Conservation (phyloP, 37 sponge, comb jelly and placozoan species). For the Crambe crambe region DNA sequence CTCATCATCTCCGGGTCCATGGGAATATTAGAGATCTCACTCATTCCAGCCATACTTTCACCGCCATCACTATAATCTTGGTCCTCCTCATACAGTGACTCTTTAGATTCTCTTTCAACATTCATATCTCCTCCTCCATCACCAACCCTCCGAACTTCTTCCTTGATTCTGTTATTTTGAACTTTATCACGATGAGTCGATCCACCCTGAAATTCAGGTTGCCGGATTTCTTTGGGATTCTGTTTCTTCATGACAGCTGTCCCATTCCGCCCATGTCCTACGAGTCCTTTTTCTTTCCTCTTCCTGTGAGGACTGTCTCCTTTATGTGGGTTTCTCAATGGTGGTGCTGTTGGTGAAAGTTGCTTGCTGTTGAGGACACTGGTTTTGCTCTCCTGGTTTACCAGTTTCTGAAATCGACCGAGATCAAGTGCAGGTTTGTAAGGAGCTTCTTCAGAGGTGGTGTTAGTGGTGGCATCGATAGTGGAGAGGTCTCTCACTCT, state of each 20-base stretch:
- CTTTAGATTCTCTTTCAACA: not conserved
- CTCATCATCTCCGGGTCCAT: not conserved
- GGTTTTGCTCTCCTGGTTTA: conserved; percentile 22
- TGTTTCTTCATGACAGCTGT: too few relatives aligned
- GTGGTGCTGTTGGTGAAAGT: too few relatives aligned
- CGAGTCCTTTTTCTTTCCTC: not conserved
- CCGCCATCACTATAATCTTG: too few relatives aligned
- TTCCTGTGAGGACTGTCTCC: not conserved
- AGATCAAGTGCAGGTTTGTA: conserved; percentile 40
- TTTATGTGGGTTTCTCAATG: not conserved
- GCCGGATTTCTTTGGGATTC: too few relatives aligned
- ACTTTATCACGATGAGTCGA: too few relatives aligned
- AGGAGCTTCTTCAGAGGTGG: not conserved
- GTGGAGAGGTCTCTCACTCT: not conserved
- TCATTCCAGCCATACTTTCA: not conserved
- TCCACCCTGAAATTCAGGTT: too few relatives aligned
- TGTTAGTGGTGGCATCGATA: not conserved
- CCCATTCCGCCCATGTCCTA: too few relatives aligned
- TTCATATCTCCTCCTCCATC: not conserved
- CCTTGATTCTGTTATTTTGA: too few relatives aligned
- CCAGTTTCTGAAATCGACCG: conserved; percentile 39
- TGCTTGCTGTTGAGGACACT: too few relatives aligned
- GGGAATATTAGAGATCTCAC: conserved; percentile 17
- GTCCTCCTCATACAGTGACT: not conserved
- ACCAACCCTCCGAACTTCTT: not conserved